These are phyloP conservation scores for Acleris literana DNA, from an alignment of 2,888 invertebrate species.

Conservation along the genomic window DNA sequence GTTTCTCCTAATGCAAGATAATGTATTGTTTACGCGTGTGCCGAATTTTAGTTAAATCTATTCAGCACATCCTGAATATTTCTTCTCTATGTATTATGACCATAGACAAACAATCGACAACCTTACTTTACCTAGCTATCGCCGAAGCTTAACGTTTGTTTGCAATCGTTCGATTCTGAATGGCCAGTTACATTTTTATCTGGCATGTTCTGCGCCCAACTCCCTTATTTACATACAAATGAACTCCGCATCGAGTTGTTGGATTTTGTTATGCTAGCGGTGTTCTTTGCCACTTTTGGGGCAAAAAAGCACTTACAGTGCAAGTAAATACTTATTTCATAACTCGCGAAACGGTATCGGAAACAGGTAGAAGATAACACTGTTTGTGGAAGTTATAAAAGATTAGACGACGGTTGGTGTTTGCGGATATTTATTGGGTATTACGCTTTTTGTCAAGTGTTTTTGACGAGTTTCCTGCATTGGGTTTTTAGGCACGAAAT, in stretches of 20 bases:
- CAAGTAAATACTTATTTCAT: constrained; percentile 19
- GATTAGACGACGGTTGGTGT: constrained; percentile 11
- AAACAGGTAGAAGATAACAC: constrained; percentile 25
- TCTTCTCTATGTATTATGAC: too few relatives aligned
- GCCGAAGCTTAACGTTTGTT: constrained; percentile 9
- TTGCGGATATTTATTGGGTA: constrained; percentile 6
- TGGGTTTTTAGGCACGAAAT: too few relatives aligned
- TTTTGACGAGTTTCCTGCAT: not conserved
- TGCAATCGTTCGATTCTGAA: constrained; percentile 9
- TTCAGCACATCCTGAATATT: too few relatives aligned
- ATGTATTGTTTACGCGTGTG: too few relatives aligned
- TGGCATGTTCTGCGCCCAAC: too few relatives aligned
- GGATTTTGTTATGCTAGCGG: not conserved
- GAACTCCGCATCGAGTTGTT: not conserved
- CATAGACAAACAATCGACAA: too few relatives aligned
- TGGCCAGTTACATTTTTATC: constrained; percentile 7
- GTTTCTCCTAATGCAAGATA: too few relatives aligned
- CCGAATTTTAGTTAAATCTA: too few relatives aligned
- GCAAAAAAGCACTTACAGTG: constrained; percentile 15
- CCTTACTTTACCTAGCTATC: too few relatives aligned
- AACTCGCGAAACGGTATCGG: constrained; percentile 21
- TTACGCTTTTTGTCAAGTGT: not conserved
- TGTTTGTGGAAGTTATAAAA: constrained; percentile 24
- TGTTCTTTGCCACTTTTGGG: constrained; percentile 2
- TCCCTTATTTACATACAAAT: not conserved